phyloP scores from a whole-genome alignment of 2,797 vertebrate genomes.

The Typhlichthys eigenmanni region DNA sequence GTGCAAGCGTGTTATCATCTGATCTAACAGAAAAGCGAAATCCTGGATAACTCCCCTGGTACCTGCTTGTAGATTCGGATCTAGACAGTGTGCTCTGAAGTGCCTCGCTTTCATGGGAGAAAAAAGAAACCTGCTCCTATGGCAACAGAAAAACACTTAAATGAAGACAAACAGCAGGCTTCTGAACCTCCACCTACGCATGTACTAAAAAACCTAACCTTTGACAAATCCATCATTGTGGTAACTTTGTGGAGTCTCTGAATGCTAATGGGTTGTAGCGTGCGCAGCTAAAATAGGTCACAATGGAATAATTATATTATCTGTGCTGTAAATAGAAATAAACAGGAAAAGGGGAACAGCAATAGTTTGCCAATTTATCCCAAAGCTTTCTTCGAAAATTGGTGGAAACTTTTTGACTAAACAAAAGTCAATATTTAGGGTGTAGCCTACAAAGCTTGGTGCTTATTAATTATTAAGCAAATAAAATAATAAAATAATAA shows the following conservation, averaged over 20 bases:
- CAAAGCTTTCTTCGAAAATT: constrained; percentile 66
- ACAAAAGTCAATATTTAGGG: too few relatives aligned
- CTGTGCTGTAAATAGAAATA: constrained; percentile 73
- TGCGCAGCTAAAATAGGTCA: constrained; percentile 74
- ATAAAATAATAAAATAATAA: too few relatives aligned
- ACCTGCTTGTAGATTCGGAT: constrained; percentile 64
- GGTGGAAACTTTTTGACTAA: constrained; percentile 43
- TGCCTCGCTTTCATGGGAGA: constrained; percentile 62
- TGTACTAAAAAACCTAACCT: constrained; percentile 70
- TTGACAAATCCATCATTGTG: constrained; percentile 73
- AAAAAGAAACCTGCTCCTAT: constrained; percentile 71
- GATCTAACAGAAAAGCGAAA: constrained; percentile 43
- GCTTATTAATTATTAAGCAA: too few relatives aligned
- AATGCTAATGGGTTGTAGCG: constrained; percentile 71
- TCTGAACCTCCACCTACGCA: constrained; percentile 79
- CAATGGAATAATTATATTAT: constrained; percentile 77
- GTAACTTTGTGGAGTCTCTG: constrained; percentile 70
- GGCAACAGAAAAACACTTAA: constrained; percentile 78
- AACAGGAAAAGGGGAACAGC: constrained; percentile 68
- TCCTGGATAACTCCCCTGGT: constrained; percentile 74
- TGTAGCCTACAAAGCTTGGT: too few relatives aligned
- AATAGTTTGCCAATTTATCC: constrained; percentile 69
- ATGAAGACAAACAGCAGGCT: constrained; percentile 75
- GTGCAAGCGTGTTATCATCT: too few relatives aligned
- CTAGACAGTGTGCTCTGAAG: constrained; percentile 62